Evolutionary conservation across 2,113 vertebrate species (phyloP), one percentile per base, ranked within the genome.

Genomic region (Sander vitreus): DNA sequence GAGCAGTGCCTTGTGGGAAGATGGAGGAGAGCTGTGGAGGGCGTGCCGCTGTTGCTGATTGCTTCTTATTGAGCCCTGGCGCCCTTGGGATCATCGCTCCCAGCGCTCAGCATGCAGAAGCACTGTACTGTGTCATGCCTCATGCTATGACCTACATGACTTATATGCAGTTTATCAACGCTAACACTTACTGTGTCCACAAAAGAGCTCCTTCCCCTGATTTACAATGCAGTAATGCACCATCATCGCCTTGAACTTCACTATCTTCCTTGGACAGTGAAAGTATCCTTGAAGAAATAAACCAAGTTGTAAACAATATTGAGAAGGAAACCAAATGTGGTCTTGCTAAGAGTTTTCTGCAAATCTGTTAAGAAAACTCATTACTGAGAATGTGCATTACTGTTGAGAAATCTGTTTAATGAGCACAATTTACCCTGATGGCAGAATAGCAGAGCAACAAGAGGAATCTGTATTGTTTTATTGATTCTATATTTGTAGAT

Each of bases 11-110:
- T 91, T 90, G 76, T 90, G 90, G 88, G 88, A 89, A 90, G 89
- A 90, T 83, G 67, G 87, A 81, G 84, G 76, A 67, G 85, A 84
- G 85, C 84, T 30, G 66, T 58, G 74, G 80, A 83, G 69, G 81
- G 80, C 59, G 74, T 78, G 78, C 82, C 76, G 18, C 73, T 53
- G 62, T 76, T 81, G 86, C 78, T 87, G 92, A 93, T 93, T 91
- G 91, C 90, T 80, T 95, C 85, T 93, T 91, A 93, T 94, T 91
- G 92, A 93, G 88, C 86, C 62, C 51, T 54, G 86, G 85, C 70
- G 69, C 90, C 88, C 86, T 72, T 80, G 91, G 88, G 87, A 90
- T 65, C 0, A 45, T 63, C 1, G 4, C 5, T 33, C 30, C 30
- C 30, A 80, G 81, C 69, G 6, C 84, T 84, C 70, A 70, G 78